A percentile compares a stretch with the other conserved stretches of the same genome.
These are phyloP conservation scores for Hemicentrotus pulcherrimus DNA, from an alignment of 35 echinoderm and acorn worm species.

Conservation along the genomic window DNA sequence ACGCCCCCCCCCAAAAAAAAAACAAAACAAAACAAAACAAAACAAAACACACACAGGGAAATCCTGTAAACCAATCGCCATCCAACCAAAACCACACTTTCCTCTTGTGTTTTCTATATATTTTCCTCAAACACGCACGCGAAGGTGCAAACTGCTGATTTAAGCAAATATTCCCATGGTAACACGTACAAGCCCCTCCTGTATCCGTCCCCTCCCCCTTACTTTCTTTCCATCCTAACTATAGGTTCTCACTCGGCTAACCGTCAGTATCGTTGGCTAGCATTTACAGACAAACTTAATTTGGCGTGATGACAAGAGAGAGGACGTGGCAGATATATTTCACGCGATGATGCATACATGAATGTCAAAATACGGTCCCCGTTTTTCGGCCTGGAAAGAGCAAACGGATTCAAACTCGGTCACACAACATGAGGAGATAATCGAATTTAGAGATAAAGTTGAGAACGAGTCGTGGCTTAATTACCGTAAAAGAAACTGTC, in stretches of 20 bases:
- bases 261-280: not conserved
- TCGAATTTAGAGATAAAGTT: no score
- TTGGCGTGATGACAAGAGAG: not conserved
- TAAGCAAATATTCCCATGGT: no score
- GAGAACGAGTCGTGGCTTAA: no score
- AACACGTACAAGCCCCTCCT: not conserved
- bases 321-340: constrained; percentile 10
- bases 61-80: no score
- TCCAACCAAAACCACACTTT: no score
- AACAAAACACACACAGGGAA: not conserved
- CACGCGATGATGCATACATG: not conserved
- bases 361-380: not conserved
- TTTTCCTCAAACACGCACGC: no score
- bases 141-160: no score
- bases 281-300: constrained; percentile 6
- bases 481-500: no score
- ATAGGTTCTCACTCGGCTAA: not conserved
- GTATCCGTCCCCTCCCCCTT: not conserved
- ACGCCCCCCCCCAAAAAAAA: no score
- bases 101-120: no score
- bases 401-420: not conserved
- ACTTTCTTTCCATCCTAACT: not conserved
- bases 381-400: not conserved
- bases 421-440: no score
- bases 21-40: no score